Evolutionary conservation across 2,888 invertebrate genomes (phyloP), one percentile per base, ranked within the genome.

Genomic region (Volucella bombylans): DNA sequence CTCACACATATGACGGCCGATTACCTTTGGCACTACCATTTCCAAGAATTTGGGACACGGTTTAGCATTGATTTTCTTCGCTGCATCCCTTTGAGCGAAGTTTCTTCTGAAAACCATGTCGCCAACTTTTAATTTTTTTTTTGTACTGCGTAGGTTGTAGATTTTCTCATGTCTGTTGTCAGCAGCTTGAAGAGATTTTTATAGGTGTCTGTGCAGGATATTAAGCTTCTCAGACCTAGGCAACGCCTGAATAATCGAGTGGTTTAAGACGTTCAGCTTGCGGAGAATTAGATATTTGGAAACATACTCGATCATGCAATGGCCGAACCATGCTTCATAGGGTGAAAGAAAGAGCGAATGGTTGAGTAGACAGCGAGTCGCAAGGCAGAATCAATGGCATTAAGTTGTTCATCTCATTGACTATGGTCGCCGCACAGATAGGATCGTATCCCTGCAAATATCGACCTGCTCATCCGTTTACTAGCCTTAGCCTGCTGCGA

Each of bases 261-360:
- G n/a, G n/a, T n/a, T n/a, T n/a, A n/a, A n/a, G n/a, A n/a, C n/a
- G n/a, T n/a, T n/a, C n/a, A n/a, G n/a, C n/a, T n/a, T n/a, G 6
- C 8, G 23, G n/a, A 55, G 12, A 4, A 31, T 11, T 8, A 47
- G 12, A 11, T 15, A 57, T 2, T 39, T 39, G 0, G 69, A 49
- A 8, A 62, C 62, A 50, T 73, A 64, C 15, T 62, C 54, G 0
- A 64, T 10, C 64, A 62, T 64, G 0, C 2, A 3, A 38, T 73
- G 73, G 1, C 62, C 73, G 39, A 73, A 73, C 0, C 64, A 8
- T 0, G 64, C 62, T 18, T 65, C 55, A 11, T 65, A 74, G 1
- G 64, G 68, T 2, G 65, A 80, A 23, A 69, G n/a, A n/a, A n/a
- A n/a, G n/a, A n/a, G n/a, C n/a, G n/a, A n/a, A n/a, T n/a, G n/a